Conservation (phyloP, 2,113 vertebrate species). For the Toxostoma redivivum region DNA sequence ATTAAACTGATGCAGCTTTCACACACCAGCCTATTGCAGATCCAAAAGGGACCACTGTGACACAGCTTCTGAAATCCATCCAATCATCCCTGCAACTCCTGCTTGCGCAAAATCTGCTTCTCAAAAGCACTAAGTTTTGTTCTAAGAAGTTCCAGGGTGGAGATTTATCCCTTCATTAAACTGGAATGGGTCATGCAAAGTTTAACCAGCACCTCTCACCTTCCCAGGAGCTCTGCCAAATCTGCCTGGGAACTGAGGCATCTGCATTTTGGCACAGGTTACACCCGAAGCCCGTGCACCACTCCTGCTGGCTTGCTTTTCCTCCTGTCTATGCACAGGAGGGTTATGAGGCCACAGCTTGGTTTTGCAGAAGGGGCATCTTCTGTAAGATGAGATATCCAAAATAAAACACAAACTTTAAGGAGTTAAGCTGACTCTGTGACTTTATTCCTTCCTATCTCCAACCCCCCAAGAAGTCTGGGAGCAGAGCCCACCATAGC, state of each 20-base stretch:
- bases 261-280: background rate
- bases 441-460: background rate
- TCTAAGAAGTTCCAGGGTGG: background rate
- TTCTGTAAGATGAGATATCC: background rate
- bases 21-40: rapidly evolving
- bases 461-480: background rate
- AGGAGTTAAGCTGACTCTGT: background rate
- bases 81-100: rapidly evolving
- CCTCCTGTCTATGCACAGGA: background rate
- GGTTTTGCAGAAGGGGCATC: background rate
- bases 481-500: background rate
- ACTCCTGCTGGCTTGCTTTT: background rate
- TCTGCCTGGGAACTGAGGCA: background rate
- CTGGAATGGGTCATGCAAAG: background rate
- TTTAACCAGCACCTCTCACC: background rate
- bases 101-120: background rate
- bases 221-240: background rate
- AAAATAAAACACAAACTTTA: background rate
- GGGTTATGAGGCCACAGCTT: background rate
- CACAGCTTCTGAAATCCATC: background rate
- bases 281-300: background rate
- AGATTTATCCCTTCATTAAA: background rate
- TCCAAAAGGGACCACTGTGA: background rate
- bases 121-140: background rate
- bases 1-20: background rate